Evolutionary conservation across 1,140 invertebrate genomes (phyloP).

Genomic region (Pogonus chalceus): DNA sequence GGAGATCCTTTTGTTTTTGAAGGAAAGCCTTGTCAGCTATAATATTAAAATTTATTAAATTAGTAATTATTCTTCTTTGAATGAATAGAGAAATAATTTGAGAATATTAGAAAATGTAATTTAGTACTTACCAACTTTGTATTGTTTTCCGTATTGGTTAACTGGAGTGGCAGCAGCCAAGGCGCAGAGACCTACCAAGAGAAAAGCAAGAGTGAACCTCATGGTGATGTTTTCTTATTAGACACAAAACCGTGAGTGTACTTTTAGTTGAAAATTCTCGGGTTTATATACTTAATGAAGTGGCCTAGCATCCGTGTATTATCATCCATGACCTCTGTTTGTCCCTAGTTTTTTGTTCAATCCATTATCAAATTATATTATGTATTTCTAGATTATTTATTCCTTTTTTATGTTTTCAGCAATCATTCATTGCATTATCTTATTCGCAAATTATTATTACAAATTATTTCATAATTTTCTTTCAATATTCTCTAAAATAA

Average conservation of each 20-base stretch:
- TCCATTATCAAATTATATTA: too few relatives aligned
- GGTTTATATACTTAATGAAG: neutral
- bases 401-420: too few relatives aligned
- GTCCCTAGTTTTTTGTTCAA: too few relatives aligned
- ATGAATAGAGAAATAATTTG: neutral
- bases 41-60: neutral
- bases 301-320: neutral
- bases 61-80: neutral
- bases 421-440: too few relatives aligned
- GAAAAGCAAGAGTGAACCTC: constrained; percentile 17
- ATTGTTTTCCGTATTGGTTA: constrained; percentile 10
- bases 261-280: neutral
- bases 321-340: neutral
- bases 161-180: constrained; percentile 13
- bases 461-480: too few relatives aligned
- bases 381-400: too few relatives aligned
- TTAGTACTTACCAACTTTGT: constrained; percentile 21
- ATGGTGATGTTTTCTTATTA: constrained; percentile 13
- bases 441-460: too few relatives aligned
- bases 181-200: constrained; percentile 18
- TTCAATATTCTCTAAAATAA: too few relatives aligned
- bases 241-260: constrained; percentile 1
- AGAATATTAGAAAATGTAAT: neutral
- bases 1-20: constrained; percentile 44
- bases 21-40: constrained; percentile 43